These are phyloP conservation scores for Sthenelais limicola DNA, from an alignment of 2,888 invertebrate genomes.

Conservation along the genomic window DNA sequence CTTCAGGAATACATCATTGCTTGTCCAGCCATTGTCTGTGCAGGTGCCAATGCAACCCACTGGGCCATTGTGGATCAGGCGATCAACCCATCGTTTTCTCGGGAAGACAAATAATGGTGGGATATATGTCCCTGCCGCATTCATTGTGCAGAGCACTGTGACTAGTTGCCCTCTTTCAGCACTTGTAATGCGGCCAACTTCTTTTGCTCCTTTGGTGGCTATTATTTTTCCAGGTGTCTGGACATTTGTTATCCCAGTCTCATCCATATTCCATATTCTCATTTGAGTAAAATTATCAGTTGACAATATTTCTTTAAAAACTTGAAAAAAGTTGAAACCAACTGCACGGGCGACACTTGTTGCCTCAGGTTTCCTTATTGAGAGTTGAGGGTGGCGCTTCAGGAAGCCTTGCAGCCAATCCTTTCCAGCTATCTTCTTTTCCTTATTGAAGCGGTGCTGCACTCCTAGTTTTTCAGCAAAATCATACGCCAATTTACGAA, in stretches of 20 bases:
- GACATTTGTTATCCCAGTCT: constrained; percentile 49
- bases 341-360: constrained; percentile 49
- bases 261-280: constrained; percentile 50
- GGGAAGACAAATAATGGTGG: constrained; percentile 60
- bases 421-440: constrained; percentile 47
- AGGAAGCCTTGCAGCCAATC: constrained; percentile 51
- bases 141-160: constrained; percentile 52
- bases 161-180: constrained; percentile 48
- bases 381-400: constrained; percentile 44
- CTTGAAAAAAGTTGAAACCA: constrained; percentile 49
- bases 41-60: constrained; percentile 59
- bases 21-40: constrained; percentile 62
- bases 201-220: constrained; percentile 42
- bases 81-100: constrained; percentile 59
- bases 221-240: constrained; percentile 47
- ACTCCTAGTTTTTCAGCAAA: constrained; percentile 46
- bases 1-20: constrained; percentile 51
- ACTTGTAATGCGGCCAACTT: constrained; percentile 44
- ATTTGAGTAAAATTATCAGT: constrained; percentile 1
- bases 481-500: constrained; percentile 48
- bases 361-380: constrained; percentile 45
- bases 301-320: too few relatives aligned
- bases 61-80: constrained; percentile 61
- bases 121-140: constrained; percentile 50
- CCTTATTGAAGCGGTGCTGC: constrained; percentile 47